Evolutionary conservation across 2,797 vertebrate genomes (phyloP).

Genomic region (Austrolebias charrua): DNA sequence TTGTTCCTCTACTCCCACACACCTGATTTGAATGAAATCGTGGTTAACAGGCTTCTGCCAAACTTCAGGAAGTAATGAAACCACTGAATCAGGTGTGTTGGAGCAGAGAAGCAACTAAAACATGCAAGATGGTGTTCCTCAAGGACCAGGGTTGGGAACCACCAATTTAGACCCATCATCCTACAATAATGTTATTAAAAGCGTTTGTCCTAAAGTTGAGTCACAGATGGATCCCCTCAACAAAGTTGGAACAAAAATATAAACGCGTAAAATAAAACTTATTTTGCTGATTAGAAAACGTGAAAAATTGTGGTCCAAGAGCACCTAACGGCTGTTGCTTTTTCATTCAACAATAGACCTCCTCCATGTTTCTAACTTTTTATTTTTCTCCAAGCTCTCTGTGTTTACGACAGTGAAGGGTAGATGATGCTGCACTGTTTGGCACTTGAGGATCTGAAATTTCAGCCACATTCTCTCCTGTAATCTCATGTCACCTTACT

Average conservation of each 20-base stretch:
- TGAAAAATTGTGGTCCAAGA: conserved; percentile 8
- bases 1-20: no score
- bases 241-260: background rate
- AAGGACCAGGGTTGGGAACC: no score
- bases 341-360: background rate
- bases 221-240: no score
- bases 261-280: background rate
- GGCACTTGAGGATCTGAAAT: conserved; percentile 75
- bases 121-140: no score
- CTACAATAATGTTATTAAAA: background rate
- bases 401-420: conserved; percentile 48
- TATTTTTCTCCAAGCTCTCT: background rate
- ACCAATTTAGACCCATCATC: background rate
- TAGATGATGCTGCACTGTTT: conserved; percentile 63
- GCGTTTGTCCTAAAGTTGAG: no score
- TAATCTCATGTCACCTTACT: conserved; percentile 62
- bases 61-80: no score
- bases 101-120: no score
- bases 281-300: no score
- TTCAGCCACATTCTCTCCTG: conserved; percentile 66
- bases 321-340: background rate
- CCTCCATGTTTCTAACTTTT: background rate
- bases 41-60: no score
- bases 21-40: no score
- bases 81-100: no score